Percentiles rank a stretch among this genome's conserved stretches.
Conservation (phyloP, 2,888 invertebrate species). For the Ariolimax columbianus region DNA sequence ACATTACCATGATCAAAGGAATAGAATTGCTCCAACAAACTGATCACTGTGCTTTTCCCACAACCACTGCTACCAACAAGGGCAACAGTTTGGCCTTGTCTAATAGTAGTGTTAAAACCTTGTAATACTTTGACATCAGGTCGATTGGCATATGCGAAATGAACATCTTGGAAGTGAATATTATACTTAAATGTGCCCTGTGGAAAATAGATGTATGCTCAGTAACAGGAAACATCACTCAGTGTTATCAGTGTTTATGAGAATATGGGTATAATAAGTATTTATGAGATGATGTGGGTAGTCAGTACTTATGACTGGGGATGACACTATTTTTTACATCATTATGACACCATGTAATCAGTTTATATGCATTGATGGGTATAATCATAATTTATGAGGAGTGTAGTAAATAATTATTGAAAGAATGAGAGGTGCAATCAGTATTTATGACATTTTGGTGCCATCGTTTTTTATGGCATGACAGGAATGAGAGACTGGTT, state of each 20-base stretch:
- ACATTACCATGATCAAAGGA: slow-evolving; percentile 71
- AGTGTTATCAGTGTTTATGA: no score
- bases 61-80: slow-evolving; percentile 78
- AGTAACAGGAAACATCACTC: no score
- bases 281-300: no score
- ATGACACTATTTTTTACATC: no score
- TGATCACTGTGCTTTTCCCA: slow-evolving; percentile 77
- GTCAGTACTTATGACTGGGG: no score
- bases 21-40: slow-evolving; percentile 78
- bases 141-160: slow-evolving; percentile 74
- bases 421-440: no score
- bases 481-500: no score
- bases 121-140: slow-evolving; percentile 74
- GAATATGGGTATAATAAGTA: no score
- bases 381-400: not conserved
- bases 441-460: no score
- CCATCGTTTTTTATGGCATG: no score
- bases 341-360: no score
- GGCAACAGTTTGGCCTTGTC: slow-evolving; percentile 77
- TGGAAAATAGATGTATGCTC: not conserved
- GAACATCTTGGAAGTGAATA: slow-evolving; percentile 59
- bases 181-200: slow-evolving; percentile 58
- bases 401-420: not conserved
- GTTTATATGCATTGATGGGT: no score
- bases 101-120: slow-evolving; percentile 76